Base-by-base conservation (phyloP, 23 tunicate species). In the Ascidia mentula region DNA sequence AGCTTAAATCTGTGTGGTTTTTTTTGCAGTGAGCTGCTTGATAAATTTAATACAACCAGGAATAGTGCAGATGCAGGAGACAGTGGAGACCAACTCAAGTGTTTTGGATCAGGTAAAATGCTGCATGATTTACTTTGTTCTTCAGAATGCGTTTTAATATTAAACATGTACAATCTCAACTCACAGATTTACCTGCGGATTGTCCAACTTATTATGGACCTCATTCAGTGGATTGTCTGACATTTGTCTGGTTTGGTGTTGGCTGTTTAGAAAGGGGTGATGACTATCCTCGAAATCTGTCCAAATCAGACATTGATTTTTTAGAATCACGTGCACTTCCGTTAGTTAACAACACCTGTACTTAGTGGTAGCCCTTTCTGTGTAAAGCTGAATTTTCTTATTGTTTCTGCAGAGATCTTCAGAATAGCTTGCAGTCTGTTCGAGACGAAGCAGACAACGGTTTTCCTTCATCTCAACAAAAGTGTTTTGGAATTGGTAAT, bases 401-500 rank as follows among this genome's bases (percentile, higher is more conserved):
- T n/a, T n/a, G n/a, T n/a, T n/a, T n/a, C n/a, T n/a, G n/a, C 65
- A 53, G 65, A 53, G 65, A 26, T 53, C 12, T 9, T 20, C 13
- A 20, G 13, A 9, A 9, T 53, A 26, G 24, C 22, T 20, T 53
- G 65, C 4, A 53, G 1, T 53, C 65, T 28, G 24, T 53, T 20
- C 22, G 24, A 53, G 22, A 3, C 2, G 13, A 53, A 6, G 65
- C 65, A 5, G 75, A 71, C 31, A 7, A 8, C 18, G 75, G 75
- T 4, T 36, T 6, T 20, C 20, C n/a, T 7, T 35, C 75, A 36
- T n/a, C 38, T 31, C 75, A 71, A 71, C 39, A 18, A 20, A 31
- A 71, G 3, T 71, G 75, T 36, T 71, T 77, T 31, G 81, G 81
- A 40, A 31, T 40, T 38, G 81, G 81, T 77, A n/a, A n/a, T n/a